Evolutionary conservation across 2,113 vertebrate species (phyloP), one percentile per base, ranked within the genome.

Genomic region (Oriolus oriolus): DNA sequence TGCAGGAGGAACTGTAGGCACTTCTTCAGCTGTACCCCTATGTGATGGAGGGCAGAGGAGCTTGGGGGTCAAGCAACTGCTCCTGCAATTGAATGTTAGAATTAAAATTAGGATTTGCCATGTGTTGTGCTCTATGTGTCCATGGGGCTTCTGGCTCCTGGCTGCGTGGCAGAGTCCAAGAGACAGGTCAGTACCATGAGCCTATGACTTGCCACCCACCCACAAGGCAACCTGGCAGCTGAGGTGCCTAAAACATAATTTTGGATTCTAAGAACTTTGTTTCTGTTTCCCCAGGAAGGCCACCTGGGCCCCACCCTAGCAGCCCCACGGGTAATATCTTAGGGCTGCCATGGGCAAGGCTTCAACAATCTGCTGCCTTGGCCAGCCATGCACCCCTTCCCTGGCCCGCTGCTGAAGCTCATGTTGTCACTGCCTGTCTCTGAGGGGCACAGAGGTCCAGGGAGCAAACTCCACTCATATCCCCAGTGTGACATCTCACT

Each of bases 331-430:
- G 24, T 8, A 7, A 18, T 31, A 33, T 31, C 52, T 71, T 9
- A 7, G 35, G 37, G 52, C 56, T 83, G 42, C 47, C 10, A 5
- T 0, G 1, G 28, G 47, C 31, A 80, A 2, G 5, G 49, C 21
- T 39, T 49, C 35, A n/a, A 23, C 57, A 50, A 16, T 63, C 41
- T 81, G 47, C 70, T 77, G 37, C 71, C 57, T 71, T 11, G 8
- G 76, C 53, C 16, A 19, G 41, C 1, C 0, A 3, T 19, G 30
- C 6, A 11, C 11, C 10, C 28, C 27, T 45, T 52, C 39, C 42
- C 30, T 0, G 0, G 12, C 54, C 39, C 0, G 0, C 44, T 24
- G 11, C 50, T 35, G 26, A 35, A 79, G 21, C 13, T 82, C 18
- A 28, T 39, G 6, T 30, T 53, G 31, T 64, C 11, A 6, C 50